Evolutionary conservation across 2,113 vertebrate genomes (phyloP).

Genomic region (Alaudala cheleensis): DNA sequence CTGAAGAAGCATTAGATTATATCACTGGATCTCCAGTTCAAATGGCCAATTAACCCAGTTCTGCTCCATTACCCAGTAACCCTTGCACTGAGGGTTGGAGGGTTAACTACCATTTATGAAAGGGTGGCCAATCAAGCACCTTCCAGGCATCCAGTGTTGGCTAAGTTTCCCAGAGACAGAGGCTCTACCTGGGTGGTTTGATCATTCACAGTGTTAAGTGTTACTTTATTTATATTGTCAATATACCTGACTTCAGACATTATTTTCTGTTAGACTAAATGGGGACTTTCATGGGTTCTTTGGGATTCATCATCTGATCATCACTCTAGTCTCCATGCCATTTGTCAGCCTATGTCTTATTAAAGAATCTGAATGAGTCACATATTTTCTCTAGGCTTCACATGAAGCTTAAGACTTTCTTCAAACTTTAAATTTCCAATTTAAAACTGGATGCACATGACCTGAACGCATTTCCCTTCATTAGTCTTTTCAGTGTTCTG

Average conservation of each 20-base stretch:
- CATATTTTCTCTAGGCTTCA: background rate
- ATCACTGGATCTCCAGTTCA: background rate
- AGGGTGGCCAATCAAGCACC: background rate
- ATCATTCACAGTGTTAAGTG: background rate
- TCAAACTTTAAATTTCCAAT: background rate
- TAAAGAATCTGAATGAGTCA: background rate
- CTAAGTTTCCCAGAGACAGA: background rate
- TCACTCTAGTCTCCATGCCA: background rate
- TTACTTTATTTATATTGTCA: background rate
- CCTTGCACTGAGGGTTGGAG: background rate
- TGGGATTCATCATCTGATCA: background rate
- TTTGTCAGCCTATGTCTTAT: background rate
- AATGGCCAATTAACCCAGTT: background rate
- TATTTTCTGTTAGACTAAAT: background rate
- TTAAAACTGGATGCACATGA: background rate
- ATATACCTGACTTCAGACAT: background rate
- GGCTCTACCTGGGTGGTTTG: rapidly evolving
- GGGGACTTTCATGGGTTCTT: background rate
- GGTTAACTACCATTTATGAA: background rate
- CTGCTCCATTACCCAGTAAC: background rate
- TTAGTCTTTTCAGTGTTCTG: background rate
- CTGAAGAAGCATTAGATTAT: background rate
- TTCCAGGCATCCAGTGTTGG: background rate
- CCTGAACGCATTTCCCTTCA: background rate
- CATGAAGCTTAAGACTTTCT: background rate